A percentile compares a stretch with the other conserved stretches of the same genome.
These are phyloP conservation scores for Drosophila pruinosa DNA, from an alignment of 1,140 invertebrate species.

Conservation along the genomic window DNA sequence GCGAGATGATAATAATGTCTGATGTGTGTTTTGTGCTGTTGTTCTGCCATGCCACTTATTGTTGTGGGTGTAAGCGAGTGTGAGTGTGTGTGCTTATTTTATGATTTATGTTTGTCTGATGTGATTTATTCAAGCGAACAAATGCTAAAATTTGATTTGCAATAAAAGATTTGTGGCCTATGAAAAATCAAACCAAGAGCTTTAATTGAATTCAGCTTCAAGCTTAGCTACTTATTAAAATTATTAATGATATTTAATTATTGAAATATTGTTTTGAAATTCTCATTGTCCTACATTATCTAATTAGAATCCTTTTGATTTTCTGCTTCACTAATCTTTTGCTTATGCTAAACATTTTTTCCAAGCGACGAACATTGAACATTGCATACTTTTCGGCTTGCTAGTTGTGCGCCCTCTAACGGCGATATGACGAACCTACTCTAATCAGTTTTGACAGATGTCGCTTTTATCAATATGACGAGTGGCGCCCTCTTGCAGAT, in stretches of 20 bases:
- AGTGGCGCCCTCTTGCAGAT: slow-evolving; percentile 42
- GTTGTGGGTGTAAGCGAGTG: slow-evolving; percentile 22
- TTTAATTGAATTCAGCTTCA: slow-evolving; percentile 37
- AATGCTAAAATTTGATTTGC: slow-evolving; percentile 77
- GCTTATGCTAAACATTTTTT: not conserved
- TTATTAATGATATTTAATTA: not conserved
- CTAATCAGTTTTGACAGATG: slow-evolving; percentile 26
- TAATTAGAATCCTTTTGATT: not conserved
- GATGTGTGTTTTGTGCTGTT: slow-evolving; percentile 72
- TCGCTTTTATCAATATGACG: slow-evolving; percentile 39
- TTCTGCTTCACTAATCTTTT: not conserved
- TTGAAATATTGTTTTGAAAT: too few species aligned
- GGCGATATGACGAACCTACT: not conserved
- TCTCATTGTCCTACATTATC: not conserved
- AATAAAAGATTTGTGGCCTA: slow-evolving; percentile 53
- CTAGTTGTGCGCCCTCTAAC: slow-evolving; percentile 6
- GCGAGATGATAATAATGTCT: slow-evolving; percentile 82
- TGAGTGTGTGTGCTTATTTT: slow-evolving; percentile 45
- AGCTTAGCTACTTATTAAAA: not conserved
- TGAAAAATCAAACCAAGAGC: not conserved
- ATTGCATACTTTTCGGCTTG: slow-evolving; percentile 25
- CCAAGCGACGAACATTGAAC: not conserved
- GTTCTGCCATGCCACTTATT: slow-evolving; percentile 36
- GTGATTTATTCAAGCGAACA: slow-evolving; percentile 80
- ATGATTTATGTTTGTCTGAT: slow-evolving; percentile 80